phyloP scores from a whole-genome alignment of 2,888 invertebrate genomes.

The Troilus luridus region DNA sequence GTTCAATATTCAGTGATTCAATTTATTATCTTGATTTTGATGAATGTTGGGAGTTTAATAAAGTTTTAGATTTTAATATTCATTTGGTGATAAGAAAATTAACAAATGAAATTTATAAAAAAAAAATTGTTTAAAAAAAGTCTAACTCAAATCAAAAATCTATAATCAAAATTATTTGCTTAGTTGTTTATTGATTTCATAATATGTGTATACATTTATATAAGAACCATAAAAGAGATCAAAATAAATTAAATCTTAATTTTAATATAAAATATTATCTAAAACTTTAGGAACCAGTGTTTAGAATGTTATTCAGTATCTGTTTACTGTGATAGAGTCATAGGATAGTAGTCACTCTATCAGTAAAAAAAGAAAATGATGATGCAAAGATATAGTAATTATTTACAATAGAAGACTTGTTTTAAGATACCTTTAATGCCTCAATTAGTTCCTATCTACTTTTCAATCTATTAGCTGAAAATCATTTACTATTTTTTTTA shows the following conservation, averaged over 20 bases:
- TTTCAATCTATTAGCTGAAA: not conserved
- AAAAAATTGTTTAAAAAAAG: not conserved
- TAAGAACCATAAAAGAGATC: conserved; percentile 3
- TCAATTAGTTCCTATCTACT: conserved; percentile 10
- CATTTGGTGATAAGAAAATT: not conserved
- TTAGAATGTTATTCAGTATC: not conserved
- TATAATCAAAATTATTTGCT: conserved; percentile 27
- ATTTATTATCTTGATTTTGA: not conserved
- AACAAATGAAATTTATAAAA: not conserved
- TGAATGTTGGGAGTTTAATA: not conserved
- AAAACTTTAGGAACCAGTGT: not conserved
- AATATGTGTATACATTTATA: not conserved
- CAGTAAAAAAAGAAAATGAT: not conserved
- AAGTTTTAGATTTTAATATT: not conserved
- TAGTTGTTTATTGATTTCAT: not conserved
- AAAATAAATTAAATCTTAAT: conserved; percentile 16
- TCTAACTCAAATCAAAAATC: conserved; percentile 10
- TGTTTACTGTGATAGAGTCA: conserved; percentile 27
- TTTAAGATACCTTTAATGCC: not conserved
- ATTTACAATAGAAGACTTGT: conserved; percentile 12
- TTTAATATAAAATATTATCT: not conserved
- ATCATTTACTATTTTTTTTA: not conserved
- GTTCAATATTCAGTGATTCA: not conserved
- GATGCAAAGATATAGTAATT: not conserved
- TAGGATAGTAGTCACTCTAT: not conserved